phyloP scores from a whole-genome alignment of 2,113 vertebrate genomes.

The Lamprotornis superbus region DNA sequence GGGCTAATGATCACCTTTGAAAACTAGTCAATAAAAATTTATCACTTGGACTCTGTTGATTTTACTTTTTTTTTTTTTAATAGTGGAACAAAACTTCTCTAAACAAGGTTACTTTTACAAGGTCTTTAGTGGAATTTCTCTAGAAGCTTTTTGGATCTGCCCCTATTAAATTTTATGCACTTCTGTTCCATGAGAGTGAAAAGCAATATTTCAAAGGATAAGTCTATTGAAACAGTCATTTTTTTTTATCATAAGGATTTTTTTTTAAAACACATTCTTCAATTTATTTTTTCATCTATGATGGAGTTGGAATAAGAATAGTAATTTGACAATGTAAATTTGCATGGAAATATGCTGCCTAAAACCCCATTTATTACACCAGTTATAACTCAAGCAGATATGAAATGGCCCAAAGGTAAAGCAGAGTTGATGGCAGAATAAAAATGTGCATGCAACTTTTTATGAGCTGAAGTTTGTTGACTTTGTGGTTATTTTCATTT shows the following conservation, averaged over 20 bases:
- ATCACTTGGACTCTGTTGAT: background rate
- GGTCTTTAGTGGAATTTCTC: background rate
- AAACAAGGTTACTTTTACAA: background rate
- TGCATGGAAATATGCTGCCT: conserved; percentile 51
- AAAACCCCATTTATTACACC: conserved; percentile 37
- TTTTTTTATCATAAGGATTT: conserved; percentile 6
- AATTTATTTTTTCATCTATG: background rate
- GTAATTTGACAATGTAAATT: conserved; percentile 46
- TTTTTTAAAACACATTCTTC: background rate
- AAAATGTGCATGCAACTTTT: conserved; percentile 24
- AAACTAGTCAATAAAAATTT: background rate
- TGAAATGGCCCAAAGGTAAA: conserved; percentile 54
- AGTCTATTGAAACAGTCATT: background rate
- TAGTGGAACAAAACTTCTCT: background rate
- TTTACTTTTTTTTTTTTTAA: background rate
- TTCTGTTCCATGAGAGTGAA: background rate
- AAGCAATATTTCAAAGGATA: conserved; percentile 28
- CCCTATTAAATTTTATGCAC: background rate
- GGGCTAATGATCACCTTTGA: background rate
- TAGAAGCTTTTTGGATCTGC: background rate
- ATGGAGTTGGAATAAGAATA: conserved; percentile 22
- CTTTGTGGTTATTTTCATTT: conserved; percentile 39
- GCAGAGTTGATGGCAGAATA: background rate
- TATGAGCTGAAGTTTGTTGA: conserved; percentile 17
- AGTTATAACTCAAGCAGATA: conserved; percentile 47